phyloP scores from a whole-genome alignment of 2,888 invertebrate genomes.

The Cistogaster globosa region DNA sequence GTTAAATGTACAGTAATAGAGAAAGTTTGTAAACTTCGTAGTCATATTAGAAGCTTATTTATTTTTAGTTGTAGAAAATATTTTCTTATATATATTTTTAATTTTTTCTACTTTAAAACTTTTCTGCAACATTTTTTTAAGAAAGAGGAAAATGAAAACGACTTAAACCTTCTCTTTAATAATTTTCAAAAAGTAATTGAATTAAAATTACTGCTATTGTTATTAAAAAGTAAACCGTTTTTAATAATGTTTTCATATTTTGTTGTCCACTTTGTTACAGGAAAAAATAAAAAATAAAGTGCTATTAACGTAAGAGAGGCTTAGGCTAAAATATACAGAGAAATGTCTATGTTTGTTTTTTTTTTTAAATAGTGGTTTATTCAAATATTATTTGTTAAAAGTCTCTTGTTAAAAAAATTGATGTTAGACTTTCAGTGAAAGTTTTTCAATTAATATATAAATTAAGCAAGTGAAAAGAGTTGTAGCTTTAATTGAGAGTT shows the following conservation, averaged over 20 bases:
- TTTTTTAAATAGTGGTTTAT: not conserved
- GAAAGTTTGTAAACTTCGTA: conserved; percentile 14
- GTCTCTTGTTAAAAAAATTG: conserved; percentile 5
- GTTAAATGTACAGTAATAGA: not conserved
- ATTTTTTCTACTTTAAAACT: conserved; percentile 18
- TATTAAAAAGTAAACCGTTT: not conserved
- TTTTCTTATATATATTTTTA: not conserved
- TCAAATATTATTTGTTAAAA: not conserved
- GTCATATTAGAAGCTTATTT: conserved; percentile 43
- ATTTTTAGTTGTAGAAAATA: conserved; percentile 38
- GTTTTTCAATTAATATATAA: no score
- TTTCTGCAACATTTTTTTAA: conserved; percentile 21
- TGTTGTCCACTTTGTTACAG: not conserved
- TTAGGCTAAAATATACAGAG: not conserved
- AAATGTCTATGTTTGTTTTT: not conserved
- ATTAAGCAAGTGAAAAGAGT: no score
- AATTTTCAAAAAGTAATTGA: conserved; percentile 46
- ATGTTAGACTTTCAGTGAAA: no score
- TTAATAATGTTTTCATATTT: not conserved
- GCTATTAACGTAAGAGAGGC: not conserved
- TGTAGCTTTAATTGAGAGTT: no score
- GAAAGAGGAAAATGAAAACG: conserved; percentile 9
- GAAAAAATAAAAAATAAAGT: not conserved
- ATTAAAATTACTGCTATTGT: conserved; percentile 39
- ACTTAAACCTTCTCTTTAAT: not conserved